Evolutionary conservation across 2,797 vertebrate genomes (phyloP).

Genomic region (Clarias fuscus): DNA sequence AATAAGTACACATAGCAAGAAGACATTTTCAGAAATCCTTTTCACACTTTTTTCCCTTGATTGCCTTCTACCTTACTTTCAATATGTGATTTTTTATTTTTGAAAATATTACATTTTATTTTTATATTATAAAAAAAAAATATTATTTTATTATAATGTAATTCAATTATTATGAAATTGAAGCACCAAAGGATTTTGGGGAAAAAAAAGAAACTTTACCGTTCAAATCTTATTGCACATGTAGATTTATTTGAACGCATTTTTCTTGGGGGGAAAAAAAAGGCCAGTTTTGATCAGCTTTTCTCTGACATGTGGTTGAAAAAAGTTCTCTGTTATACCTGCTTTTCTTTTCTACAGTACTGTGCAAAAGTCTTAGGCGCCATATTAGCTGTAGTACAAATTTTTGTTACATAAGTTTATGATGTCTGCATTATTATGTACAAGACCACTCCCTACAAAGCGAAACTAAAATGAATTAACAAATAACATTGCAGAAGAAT

Average conservation of each 20-base stretch:
- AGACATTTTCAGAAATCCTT: background rate
- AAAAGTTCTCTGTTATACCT: background rate
- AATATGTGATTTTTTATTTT: background rate
- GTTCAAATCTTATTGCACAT: background rate
- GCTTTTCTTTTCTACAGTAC: background rate
- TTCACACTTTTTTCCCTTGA: background rate
- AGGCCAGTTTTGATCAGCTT: background rate
- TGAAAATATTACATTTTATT: background rate
- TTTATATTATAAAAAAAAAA: no score
- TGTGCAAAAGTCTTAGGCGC: no score
- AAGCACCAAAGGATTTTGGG: background rate
- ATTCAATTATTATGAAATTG: background rate
- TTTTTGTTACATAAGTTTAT: no score
- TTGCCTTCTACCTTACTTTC: background rate
- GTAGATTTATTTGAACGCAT: background rate
- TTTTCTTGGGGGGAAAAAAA: background rate
- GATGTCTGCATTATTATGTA: no score
- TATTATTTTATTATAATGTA: no score
- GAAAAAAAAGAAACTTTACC: no score
- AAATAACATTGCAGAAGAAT: no score
- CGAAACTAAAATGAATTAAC: no score
- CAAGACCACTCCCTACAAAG: no score
- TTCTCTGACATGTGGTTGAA: background rate
- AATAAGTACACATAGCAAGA: no score
- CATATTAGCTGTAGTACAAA: no score